Conservation (phyloP, 1,140 invertebrate species). For the Hylaeus anthracinus region DNA sequence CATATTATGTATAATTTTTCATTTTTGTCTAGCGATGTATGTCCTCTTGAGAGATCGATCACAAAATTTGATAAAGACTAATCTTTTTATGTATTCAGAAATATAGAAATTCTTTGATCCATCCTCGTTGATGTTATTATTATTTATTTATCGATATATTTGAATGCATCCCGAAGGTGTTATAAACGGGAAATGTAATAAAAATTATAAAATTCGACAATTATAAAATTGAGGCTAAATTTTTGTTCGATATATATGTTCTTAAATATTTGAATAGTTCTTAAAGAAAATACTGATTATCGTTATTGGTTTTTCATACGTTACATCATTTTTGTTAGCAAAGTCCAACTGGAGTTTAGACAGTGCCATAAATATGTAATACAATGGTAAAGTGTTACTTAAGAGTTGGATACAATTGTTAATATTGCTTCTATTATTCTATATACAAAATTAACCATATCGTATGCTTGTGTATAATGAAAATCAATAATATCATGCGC, state of each 20-base stretch:
- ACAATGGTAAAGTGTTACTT: constrained; percentile 23
- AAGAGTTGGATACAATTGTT: constrained; percentile 5
- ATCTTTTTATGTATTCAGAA: constrained; percentile 4
- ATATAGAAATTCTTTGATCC: not conserved
- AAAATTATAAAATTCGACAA: not conserved
- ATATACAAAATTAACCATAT: constrained; percentile 37
- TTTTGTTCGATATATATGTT: constrained; percentile 12
- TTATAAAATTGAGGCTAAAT: not conserved
- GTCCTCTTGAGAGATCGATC: not conserved
- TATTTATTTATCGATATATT: constrained; percentile 4
- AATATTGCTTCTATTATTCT: constrained; percentile 23
- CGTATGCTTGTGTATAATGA: constrained; percentile 35
- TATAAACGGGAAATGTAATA: not conserved
- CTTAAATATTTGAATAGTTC: constrained; percentile 8
- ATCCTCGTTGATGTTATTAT: not conserved
- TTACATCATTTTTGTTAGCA: constrained; percentile 49
- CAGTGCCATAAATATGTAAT: constrained; percentile 54
- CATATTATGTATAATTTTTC: constrained; percentile 5
- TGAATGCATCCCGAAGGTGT: not conserved
- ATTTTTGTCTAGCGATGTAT: not conserved
- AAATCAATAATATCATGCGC: constrained; percentile 43
- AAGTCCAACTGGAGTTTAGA: constrained; percentile 73
- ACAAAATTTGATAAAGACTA: constrained; percentile 4
- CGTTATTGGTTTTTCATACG: constrained; percentile 3
- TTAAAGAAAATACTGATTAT: constrained; percentile 17